Conservation (phyloP, 2,113 vertebrate genomes). For the Thalassoma bifasciatum region DNA sequence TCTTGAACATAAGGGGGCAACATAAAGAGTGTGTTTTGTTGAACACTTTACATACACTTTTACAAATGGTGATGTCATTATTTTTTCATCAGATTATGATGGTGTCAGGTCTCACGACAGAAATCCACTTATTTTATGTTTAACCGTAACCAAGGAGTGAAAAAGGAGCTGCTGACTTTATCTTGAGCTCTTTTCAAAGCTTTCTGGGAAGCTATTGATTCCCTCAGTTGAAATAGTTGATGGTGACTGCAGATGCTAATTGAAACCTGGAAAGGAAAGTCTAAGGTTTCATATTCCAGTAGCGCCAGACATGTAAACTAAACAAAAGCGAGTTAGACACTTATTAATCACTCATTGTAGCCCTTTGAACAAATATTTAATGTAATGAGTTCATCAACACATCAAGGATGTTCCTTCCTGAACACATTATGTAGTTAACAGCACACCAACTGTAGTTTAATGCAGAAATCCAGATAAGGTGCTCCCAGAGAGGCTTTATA, state of each 20-base stretch:
- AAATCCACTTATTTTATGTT: background rate
- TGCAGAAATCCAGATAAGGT: constrained; percentile 16
- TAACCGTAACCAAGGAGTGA: constrained; percentile 24
- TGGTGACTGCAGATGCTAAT: constrained; percentile 62
- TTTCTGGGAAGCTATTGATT: constrained; percentile 75
- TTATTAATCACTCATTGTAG: constrained; percentile 2
- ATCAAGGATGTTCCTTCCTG: background rate
- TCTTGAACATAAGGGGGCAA: constrained; percentile 48
- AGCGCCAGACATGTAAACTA: constrained; percentile 33
- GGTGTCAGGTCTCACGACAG: background rate
- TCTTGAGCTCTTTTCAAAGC: constrained; percentile 48
- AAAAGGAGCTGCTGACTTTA: constrained; percentile 41
- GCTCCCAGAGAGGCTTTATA: constrained; percentile 9
- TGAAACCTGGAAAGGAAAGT: constrained; percentile 64
- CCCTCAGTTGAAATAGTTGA: constrained; percentile 58
- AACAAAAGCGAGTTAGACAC: constrained; percentile 24
- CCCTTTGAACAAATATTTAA: constrained; percentile 17
- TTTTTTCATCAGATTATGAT: constrained; percentile 4
- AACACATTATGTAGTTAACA: background rate
- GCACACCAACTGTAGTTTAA: constrained; percentile 7
- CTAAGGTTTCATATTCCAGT: constrained; percentile 56
- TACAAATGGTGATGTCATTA: background rate
- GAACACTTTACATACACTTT: background rate
- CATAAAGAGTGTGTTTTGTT: background rate
- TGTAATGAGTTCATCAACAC: background rate